Conservation (phyloP, 1,140 invertebrate species). For the Diploscapter pachys region DNA sequence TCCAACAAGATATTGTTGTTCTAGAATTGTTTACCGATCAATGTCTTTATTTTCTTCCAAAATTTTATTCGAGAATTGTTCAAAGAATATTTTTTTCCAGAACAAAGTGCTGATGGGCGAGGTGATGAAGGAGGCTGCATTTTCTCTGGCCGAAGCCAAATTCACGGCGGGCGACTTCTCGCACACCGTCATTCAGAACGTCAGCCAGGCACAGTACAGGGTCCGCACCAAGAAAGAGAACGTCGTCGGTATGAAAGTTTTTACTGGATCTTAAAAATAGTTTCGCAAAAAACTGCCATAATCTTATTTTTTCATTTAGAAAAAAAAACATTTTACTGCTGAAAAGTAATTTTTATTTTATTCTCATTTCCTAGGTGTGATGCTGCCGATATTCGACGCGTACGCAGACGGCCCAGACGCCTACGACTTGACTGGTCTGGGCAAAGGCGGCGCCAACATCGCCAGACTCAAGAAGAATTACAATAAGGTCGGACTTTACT, state of each 20-base stretch:
- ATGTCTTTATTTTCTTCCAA: no score
- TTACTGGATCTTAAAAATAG: not conserved
- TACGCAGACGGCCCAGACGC: conserved; percentile 88
- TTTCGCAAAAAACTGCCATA: not conserved
- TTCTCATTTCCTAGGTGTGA: conserved; percentile 69
- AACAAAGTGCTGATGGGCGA: conserved; percentile 99
- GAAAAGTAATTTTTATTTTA: conserved; percentile 25
- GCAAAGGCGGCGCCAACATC: conserved; percentile 87
- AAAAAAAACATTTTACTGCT: not conserved
- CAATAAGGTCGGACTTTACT: conserved; percentile 64
- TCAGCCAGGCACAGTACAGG: conserved; percentile 97
- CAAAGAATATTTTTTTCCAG: conserved; percentile 64
- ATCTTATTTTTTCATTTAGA: not conserved
- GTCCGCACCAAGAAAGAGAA: conserved; percentile 98
- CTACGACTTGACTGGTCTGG: conserved; percentile 86
- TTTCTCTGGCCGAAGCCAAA: conserved; percentile 96
- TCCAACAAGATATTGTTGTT: no score
- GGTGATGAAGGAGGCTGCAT: conserved; percentile 98
- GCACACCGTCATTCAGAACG: conserved; percentile 97
- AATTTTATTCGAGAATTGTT: not conserved
- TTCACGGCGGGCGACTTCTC: conserved; percentile 95
- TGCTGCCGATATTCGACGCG: conserved; percentile 88
- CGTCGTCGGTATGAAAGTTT: conserved; percentile 76
- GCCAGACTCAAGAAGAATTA: conserved; percentile 93
- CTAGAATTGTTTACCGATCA: no score